Percentiles rank a stretch among this genome's conserved stretches.
Conservation (phyloP, 2,797 vertebrate genomes). For the Cossypha heuglini region DNA sequence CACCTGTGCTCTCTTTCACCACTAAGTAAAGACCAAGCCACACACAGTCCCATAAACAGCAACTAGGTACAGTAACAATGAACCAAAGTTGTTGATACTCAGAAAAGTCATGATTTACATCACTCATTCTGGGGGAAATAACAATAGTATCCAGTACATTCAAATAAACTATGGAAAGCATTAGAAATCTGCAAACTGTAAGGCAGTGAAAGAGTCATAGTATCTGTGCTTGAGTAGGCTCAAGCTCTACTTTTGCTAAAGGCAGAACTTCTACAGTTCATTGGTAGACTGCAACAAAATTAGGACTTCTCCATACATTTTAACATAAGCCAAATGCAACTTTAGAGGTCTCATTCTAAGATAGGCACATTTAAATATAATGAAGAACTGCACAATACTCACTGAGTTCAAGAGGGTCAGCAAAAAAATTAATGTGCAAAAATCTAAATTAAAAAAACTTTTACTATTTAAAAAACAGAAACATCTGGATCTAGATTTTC, state of each 20-base stretch:
- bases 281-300: not conserved
- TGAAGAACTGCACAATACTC: not conserved
- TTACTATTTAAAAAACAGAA: not conserved
- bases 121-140: not conserved
- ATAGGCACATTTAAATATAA: not conserved
- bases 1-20: not conserved
- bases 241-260: not conserved
- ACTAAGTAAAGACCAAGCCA: not conserved
- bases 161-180: not conserved
- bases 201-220: not conserved
- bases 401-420: not conserved
- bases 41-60: not conserved
- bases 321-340: not conserved
- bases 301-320: not conserved
- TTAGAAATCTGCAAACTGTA: not conserved
- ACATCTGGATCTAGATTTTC: not conserved
- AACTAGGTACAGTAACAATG: not conserved
- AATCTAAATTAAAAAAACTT: not conserved
- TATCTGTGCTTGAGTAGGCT: not conserved
- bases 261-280: not conserved
- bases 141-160: not conserved
- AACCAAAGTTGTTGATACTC: not conserved
- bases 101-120: not conserved
- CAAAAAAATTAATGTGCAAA: not conserved
- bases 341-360: not conserved